Base-by-base conservation (phyloP, 2,888 invertebrate genomes). In the Horisme vitalbata region DNA sequence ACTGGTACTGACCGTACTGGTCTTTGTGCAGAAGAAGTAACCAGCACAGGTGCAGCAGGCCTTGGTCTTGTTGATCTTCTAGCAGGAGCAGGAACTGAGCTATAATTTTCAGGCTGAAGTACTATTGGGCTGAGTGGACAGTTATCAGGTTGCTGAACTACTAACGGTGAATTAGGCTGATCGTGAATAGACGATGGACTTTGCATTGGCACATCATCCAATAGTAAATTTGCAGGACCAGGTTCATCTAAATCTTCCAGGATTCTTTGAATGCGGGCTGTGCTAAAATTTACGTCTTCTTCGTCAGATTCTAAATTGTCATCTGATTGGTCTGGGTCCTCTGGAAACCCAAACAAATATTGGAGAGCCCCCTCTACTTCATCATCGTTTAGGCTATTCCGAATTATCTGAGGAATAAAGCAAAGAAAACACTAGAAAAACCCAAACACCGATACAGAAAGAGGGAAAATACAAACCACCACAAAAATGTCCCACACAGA, bases 271-370 rank as follows among this genome's bases (percentile, higher is more conserved):
- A 45, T 38, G 34, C 46, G 33, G 34, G 27, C 32, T 34, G 35
- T 12, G 35, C 43, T 43, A 35, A 38, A 44, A 33, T 45, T 41
- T 37, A 27, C 27, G 34, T 27, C 15, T 44, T 47, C 47, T 26
- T 52, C 47, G 30, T 44, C 47, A 21, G 46, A 46, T 38, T 52
- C 39, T 21, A 48, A 48, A 36, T 44, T 32, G 32, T 52, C 52
- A 15, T 47, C 51, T 13, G 46, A 52, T 23, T 50, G 28, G 23
- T 47, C 48, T 31, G 48, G 45, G 26, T 52, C 26, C 18, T 52
- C 52, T 6, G 52, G 52, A 37, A 48, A 33, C 27, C 48, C 44
- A 52, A 48, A 52, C 7, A 52, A 18, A 24, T 48, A 45, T 37
- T 48, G 35, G 34, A 52, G 44, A 10, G 52, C 41, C 18, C 30